Evolutionary conservation across 1,140 invertebrate species (phyloP).

Genomic region (Orussus abietinus): DNA sequence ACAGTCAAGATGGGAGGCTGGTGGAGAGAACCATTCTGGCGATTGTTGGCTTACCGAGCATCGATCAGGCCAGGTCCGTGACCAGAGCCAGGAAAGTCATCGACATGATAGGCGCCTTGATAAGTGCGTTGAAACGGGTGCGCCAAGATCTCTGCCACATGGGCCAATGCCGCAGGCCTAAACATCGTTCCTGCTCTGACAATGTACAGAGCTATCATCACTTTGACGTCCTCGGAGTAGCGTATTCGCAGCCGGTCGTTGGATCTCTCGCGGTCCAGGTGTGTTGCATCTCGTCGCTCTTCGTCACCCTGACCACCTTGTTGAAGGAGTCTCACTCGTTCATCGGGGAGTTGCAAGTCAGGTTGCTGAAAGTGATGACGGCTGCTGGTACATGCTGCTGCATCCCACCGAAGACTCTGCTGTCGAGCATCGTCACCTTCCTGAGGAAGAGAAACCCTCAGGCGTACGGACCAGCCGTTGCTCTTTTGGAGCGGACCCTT

Average conservation of each 20-base stretch:
- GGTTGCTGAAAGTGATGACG: constrained; percentile 56
- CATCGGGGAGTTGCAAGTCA: constrained; percentile 44
- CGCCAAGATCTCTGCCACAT: constrained; percentile 57
- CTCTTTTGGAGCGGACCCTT: constrained; percentile 57
- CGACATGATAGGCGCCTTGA: constrained; percentile 57
- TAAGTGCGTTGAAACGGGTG: constrained; percentile 57
- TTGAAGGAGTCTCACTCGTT: constrained; percentile 49
- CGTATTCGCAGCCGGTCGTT: constrained; percentile 38
- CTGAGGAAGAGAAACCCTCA: constrained; percentile 36
- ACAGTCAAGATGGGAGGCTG: constrained; percentile 58
- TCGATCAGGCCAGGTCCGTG: constrained; percentile 44
- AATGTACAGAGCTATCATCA: constrained; percentile 56
- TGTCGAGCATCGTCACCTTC: constrained; percentile 42
- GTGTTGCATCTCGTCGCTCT: constrained; percentile 60
- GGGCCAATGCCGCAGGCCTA: constrained; percentile 49
- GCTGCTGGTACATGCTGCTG: constrained; percentile 63
- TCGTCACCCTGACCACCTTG: constrained; percentile 55
- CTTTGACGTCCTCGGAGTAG: constrained; percentile 54
- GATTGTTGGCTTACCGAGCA: constrained; percentile 54
- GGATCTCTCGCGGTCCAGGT: constrained; percentile 25
- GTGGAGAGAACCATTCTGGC: constrained; percentile 57
- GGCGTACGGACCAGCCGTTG: constrained; percentile 39
- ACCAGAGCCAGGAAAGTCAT: constrained; percentile 56
- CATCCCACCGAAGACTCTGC: constrained; percentile 53
- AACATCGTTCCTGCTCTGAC: constrained; percentile 54